Evolutionary conservation across 2,113 vertebrate species (phyloP).

Genomic region (Tenrec ecaudatus): DNA sequence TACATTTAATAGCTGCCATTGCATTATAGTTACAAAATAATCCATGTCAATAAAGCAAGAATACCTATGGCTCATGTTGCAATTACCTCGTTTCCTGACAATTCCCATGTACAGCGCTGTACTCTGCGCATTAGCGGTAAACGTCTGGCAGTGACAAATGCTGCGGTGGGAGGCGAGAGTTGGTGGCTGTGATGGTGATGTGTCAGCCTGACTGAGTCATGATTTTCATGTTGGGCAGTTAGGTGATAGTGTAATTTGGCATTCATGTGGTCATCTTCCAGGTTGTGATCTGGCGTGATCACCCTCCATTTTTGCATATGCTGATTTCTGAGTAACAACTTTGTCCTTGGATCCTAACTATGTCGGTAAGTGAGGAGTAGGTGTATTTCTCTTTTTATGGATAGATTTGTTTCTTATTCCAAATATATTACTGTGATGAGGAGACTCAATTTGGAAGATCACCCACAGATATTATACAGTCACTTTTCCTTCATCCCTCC

Average conservation of each 20-base stretch:
- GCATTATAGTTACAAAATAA: background rate
- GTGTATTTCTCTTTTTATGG: conserved; percentile 1
- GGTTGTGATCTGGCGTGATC: too few species aligned
- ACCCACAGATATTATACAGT: background rate
- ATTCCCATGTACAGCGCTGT: background rate
- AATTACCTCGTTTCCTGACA: background rate
- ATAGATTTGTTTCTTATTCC: background rate
- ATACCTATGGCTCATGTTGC: background rate
- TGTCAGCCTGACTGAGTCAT: background rate
- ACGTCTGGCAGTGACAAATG: too few species aligned
- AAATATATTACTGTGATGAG: background rate
- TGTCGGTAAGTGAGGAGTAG: background rate
- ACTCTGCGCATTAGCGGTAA: too few species aligned
- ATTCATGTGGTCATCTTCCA: background rate
- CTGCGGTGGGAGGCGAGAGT: background rate
- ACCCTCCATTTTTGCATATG: background rate
- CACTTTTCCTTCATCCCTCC: background rate
- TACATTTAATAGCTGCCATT: background rate
- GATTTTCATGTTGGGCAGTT: background rate
- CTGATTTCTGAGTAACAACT: background rate
- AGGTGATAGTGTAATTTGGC: background rate
- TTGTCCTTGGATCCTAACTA: background rate
- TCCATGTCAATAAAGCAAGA: background rate
- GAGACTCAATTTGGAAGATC: background rate
- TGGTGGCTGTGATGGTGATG: background rate